These are phyloP conservation scores for Anoplolepis gracilipes DNA, from an alignment of 1,140 invertebrate genomes.

Conservation along the genomic window DNA sequence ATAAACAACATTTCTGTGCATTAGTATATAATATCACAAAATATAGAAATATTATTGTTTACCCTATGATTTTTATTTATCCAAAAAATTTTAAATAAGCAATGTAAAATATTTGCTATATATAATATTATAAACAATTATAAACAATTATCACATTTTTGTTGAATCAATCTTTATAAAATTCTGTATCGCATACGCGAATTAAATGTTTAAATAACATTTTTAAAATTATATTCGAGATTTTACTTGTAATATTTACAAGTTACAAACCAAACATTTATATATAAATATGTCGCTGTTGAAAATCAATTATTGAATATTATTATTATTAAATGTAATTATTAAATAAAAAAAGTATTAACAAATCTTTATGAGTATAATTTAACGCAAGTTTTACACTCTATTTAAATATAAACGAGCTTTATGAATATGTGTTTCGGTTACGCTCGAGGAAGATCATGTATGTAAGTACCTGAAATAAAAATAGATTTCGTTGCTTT, in stretches of 20 bases:
- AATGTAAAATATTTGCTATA: not conserved
- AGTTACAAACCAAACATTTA: not conserved
- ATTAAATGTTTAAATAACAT: not conserved
- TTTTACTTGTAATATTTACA: not conserved
- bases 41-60: not conserved
- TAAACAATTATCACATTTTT: not conserved
- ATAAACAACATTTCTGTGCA: not conserved
- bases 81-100: not conserved
- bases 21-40: not conserved
- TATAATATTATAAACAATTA: not conserved
- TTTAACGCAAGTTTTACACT: not conserved
- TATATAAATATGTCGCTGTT: not conserved
- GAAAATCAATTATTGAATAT: not conserved
- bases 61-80: not conserved
- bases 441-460: conserved; percentile 23
- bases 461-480: not conserved
- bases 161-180: not conserved
- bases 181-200: not conserved
- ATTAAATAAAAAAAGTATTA: too few relatives aligned
- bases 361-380: too few relatives aligned
- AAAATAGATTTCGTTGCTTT: not conserved
- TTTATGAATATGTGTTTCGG: conserved; percentile 26
- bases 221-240: not conserved
- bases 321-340: conserved; percentile 4
- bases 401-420: conserved; percentile 30